Evolutionary conservation across 2,113 vertebrate species (phyloP).

Genomic region (Vidua macroura): DNA sequence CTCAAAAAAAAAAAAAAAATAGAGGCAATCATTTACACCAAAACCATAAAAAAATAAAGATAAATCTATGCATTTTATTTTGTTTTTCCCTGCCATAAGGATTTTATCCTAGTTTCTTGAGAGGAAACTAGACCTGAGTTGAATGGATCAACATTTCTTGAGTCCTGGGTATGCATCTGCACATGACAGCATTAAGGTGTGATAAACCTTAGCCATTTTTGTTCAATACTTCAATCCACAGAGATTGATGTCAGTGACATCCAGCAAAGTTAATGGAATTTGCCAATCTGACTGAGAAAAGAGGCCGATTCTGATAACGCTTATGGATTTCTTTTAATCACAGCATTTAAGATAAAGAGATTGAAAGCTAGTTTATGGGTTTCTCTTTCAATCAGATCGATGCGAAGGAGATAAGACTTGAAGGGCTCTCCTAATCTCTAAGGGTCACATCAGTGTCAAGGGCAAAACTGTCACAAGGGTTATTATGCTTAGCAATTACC

Average conservation of each 20-base stretch:
- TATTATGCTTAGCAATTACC: not conserved
- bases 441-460: not conserved
- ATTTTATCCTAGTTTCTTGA: not conserved
- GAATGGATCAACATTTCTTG: not conserved
- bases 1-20: fast-evolving
- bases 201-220: not conserved
- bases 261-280: not conserved
- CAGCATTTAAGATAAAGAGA: not conserved
- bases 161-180: not conserved
- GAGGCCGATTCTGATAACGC: not conserved
- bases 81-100: not conserved
- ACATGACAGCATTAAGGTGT: fast-evolving
- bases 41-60: not conserved
- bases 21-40: not conserved
- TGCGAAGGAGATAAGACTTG: not conserved
- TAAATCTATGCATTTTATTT: not conserved
- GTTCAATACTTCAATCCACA: not conserved
- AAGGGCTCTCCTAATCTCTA: not conserved
- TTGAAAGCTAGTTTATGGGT: not conserved
- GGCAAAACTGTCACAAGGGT: not conserved
- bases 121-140: not conserved
- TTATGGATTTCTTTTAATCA: not conserved
- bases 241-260: not conserved
- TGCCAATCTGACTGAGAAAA: not conserved
- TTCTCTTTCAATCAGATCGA: not conserved